Evolutionary conservation across 2,113 vertebrate species (phyloP).

Genomic region (Peromyscus polionotus): DNA sequence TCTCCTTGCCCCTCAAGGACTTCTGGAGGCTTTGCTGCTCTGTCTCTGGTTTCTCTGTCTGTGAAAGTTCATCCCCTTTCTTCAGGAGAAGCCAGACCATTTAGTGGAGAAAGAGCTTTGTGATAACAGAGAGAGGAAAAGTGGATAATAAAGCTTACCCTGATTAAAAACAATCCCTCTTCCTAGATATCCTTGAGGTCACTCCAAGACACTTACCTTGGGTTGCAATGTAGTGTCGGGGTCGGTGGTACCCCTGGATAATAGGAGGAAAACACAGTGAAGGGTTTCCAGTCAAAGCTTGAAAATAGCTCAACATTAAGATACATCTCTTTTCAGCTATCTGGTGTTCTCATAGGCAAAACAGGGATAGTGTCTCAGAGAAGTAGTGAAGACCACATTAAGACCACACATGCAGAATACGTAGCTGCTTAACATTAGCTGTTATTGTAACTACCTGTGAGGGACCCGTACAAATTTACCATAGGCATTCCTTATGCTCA

Average conservation of each 20-base stretch:
- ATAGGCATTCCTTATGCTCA: not conserved
- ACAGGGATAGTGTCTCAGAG: not conserved
- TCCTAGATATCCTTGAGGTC: not conserved
- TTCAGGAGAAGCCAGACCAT: not conserved
- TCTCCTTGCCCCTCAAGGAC: not conserved
- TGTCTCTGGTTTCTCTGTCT: not conserved
- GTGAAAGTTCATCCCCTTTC: not conserved
- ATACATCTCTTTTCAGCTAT: not conserved
- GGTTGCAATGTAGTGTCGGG: slow-evolving; percentile 94
- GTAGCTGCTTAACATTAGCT: not conserved
- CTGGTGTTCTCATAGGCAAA: not conserved
- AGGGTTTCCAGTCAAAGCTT: not conserved
- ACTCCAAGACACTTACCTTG: slow-evolving; percentile 88
- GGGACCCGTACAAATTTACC: not conserved
- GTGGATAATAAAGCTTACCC: not conserved
- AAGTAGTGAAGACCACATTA: not conserved
- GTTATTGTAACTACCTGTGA: not conserved
- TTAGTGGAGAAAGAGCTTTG: not conserved
- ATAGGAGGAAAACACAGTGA: slow-evolving; percentile 59
- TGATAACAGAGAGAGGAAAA: not conserved
- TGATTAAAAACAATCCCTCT: not conserved
- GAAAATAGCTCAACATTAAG: not conserved
- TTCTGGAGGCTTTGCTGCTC: not conserved
- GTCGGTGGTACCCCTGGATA: slow-evolving; percentile 92
- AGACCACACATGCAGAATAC: not conserved